These are phyloP conservation scores for Galerucella pusilla DNA, from an alignment of 2,888 invertebrate species.

Conservation along the genomic window DNA sequence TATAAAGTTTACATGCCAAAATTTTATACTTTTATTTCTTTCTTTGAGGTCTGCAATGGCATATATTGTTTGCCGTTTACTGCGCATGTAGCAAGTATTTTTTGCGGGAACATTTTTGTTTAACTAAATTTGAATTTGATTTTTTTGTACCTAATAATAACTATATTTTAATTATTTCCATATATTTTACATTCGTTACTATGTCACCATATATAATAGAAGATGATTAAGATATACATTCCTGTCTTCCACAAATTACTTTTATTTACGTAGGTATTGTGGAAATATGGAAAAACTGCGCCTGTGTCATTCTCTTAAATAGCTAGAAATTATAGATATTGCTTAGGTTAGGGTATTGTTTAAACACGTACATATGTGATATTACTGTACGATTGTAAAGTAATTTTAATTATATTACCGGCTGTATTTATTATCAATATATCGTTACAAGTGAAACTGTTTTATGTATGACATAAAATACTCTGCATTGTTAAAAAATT, in stretches of 20 bases:
- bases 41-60: slow-evolving; percentile 55
- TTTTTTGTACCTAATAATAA: background rate
- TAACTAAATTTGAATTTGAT: slow-evolving; percentile 35
- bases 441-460: background rate
- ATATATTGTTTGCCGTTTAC: slow-evolving; percentile 55
- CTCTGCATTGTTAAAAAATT: background rate
- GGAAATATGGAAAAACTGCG: slow-evolving; percentile 17
- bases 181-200: background rate
- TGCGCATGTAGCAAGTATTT: slow-evolving; percentile 54
- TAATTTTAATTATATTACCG: background rate
- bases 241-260: background rate
- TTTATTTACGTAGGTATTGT: background rate
- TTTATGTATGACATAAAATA: slow-evolving; percentile 1
- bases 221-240: background rate
- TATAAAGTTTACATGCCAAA: slow-evolving; percentile 44
- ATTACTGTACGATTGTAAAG: background rate
- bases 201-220: background rate
- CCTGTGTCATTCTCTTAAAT: slow-evolving; percentile 16
- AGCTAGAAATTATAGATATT: slow-evolving; percentile 1
- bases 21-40: slow-evolving; percentile 45
- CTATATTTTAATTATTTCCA: background rate
- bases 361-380: background rate
- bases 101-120: slow-evolving; percentile 37
- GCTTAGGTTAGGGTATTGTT: background rate
- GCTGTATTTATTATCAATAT: background rate